Percentiles rank a stretch among this genome's conserved stretches.
Evolutionary conservation across 1,140 invertebrate genomes (phyloP).

Genomic region (Drosophila quadrilineata): DNA sequence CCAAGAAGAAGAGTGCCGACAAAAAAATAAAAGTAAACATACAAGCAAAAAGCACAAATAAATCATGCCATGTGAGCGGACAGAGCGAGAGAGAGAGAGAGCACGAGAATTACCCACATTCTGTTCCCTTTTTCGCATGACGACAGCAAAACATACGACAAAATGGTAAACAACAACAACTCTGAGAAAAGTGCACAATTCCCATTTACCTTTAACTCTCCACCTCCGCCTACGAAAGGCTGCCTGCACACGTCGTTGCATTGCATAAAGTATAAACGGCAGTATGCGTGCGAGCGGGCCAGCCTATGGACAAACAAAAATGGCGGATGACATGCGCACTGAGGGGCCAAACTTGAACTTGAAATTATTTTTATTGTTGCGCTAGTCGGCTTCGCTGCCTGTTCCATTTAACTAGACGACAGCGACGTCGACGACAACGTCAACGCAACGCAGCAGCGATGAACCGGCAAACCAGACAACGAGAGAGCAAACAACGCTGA

Average conservation of each 20-base stretch:
- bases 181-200: conserved; percentile 48
- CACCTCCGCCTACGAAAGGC: too few relatives aligned
- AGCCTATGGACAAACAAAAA: conserved; percentile 50
- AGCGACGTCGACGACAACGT: background rate
- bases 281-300: conserved; percentile 5
- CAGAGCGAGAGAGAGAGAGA: conserved; percentile 15
- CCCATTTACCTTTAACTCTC: background rate
- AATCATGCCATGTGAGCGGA: too few relatives aligned
- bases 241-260: conserved; percentile 28
- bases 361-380: conserved; percentile 63
- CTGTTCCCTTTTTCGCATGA: conserved; percentile 53
- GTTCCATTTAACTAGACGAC: conserved; percentile 32
- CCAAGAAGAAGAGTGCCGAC: background rate
- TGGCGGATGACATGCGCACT: conserved; percentile 71
- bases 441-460: background rate
- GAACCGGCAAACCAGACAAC: conserved; percentile 27
- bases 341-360: conserved; percentile 68
- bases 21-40: conserved; percentile 41
- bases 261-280: background rate
- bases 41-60: conserved; percentile 7
- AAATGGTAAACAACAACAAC: conserved; percentile 38
- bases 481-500: too few relatives aligned
- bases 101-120: conserved; percentile 24
- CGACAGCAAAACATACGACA: conserved; percentile 53
- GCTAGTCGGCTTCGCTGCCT: conserved; percentile 21